phyloP scores from a whole-genome alignment of 2,888 invertebrate species.

The Acholoe squamosa region DNA sequence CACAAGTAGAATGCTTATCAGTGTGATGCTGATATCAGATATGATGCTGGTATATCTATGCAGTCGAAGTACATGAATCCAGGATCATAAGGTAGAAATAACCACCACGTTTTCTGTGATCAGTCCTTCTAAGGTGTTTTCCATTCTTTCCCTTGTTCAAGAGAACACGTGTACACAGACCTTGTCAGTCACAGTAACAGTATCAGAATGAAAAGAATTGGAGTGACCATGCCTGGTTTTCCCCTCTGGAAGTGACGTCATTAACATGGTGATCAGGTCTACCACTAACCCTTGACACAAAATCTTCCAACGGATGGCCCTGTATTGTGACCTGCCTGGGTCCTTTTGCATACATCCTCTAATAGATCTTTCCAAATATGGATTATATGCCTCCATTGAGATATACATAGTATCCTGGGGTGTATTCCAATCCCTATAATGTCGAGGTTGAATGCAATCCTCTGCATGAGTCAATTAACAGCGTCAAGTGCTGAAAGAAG shows the following conservation, averaged over 20 bases:
- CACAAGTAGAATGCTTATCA: neutral
- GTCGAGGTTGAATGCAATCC: no score
- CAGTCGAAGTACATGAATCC: neutral
- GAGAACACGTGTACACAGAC: neutral
- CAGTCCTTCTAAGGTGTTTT: neutral
- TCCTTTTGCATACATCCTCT: no score
- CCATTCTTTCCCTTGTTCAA: neutral
- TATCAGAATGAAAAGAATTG: neutral
- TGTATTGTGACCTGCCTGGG: neutral
- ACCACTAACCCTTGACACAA: neutral
- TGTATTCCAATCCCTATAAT: no score
- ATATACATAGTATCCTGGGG: no score
- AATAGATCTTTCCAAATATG: no score
- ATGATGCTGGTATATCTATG: neutral
- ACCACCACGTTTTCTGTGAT: slow-evolving; percentile 1
- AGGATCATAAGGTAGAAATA: neutral
- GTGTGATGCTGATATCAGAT: neutral
- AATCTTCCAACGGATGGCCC: neutral
- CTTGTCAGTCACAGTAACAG: no score
- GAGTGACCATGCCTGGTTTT: neutral
- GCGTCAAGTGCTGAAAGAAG: no score
- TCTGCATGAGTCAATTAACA: no score
- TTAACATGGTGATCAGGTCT: neutral
- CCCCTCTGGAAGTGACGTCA: slow-evolving; percentile 25
- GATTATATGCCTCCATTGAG: no score